These are phyloP conservation scores for Pipistrellus nathusii DNA, from an alignment of 2,797 vertebrate species.

Conservation along the genomic window DNA sequence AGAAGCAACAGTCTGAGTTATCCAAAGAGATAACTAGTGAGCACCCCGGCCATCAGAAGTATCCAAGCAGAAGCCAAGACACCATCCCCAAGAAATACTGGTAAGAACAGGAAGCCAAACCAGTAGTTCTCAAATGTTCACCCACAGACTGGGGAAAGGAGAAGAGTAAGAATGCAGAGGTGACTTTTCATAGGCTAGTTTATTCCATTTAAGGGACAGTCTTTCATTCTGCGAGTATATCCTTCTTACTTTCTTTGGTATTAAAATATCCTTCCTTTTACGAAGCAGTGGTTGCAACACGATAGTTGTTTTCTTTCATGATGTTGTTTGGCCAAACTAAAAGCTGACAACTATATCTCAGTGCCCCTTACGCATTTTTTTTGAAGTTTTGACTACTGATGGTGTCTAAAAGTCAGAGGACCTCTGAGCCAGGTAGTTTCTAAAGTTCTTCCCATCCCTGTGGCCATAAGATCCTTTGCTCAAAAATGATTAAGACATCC, in stretches of 20 bases:
- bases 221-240: conserved; percentile 30
- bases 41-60: background rate
- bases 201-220: conserved; percentile 4
- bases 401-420: conserved; percentile 27
- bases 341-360: background rate
- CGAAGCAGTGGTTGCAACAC: background rate
- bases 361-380: conserved; percentile 21
- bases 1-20: background rate
- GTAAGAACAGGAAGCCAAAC: background rate
- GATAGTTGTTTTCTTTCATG: background rate
- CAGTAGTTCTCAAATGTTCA: background rate
- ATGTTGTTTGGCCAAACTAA: conserved; percentile 12
- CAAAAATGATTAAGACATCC: conserved; percentile 44
- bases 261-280: conserved; percentile 33
- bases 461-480: conserved; percentile 63
- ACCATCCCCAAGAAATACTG: background rate
- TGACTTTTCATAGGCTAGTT: conserved; percentile 4
- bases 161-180: background rate
- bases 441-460: conserved; percentile 46
- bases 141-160: background rate
- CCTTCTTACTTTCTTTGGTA: background rate
- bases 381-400: conserved; percentile 48
- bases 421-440: conserved; percentile 40
- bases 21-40: background rate
- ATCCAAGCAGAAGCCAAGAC: background rate